Evolutionary conservation across 53 echinoderm and acorn worm genomes (phyloP), one percentile per base, ranked within the genome.

Genomic region (Pentamera pediparva): DNA sequence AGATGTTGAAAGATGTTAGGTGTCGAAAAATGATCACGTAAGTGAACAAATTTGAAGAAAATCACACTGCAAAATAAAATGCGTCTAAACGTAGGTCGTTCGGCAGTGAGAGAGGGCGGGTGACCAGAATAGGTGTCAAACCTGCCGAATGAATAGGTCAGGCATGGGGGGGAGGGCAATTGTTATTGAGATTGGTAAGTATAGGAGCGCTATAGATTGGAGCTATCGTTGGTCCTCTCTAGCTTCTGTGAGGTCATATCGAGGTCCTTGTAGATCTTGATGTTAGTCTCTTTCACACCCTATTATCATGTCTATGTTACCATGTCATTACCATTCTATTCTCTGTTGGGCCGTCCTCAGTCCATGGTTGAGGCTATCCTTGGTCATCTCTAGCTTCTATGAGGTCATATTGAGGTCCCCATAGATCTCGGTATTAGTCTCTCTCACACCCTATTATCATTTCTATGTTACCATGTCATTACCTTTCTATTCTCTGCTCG

Each of bases 191-290:
- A n/a, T n/a, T n/a, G n/a, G n/a, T n/a, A n/a, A n/a, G n/a, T n/a
- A n/a, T n/a, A n/a, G n/a, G n/a, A n/a, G n/a, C n/a, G 75, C n/a
- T 92, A 88, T 80, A 89, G 92, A 71, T 85, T 75, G 32, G 89
- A 55, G 35, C 69, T 62, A 19, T 89, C 80, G 37, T 93, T 90
- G 26, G 70, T 78, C 76, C 84, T 86, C 28, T 93, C 93, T 9
- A 87, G 60, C 31, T 93, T 89, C 69, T 89, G 93, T 4, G 86
- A 77, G 28, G 65, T 89, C 32, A 86, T 52, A 62, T 93, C 93
- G n/a, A 93, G 81, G 62, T 93, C 89, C 63, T 93, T 89, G 39
- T 93, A 93, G 51, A 93, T 62, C 56, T 84, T 75, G 35, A 87
- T 78, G 37, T 93, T 93, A 36, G 89, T 85, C 64, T 93, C 89